Base-by-base conservation (phyloP, 2,888 invertebrate genomes). In the Mallateleia sp. region DNA sequence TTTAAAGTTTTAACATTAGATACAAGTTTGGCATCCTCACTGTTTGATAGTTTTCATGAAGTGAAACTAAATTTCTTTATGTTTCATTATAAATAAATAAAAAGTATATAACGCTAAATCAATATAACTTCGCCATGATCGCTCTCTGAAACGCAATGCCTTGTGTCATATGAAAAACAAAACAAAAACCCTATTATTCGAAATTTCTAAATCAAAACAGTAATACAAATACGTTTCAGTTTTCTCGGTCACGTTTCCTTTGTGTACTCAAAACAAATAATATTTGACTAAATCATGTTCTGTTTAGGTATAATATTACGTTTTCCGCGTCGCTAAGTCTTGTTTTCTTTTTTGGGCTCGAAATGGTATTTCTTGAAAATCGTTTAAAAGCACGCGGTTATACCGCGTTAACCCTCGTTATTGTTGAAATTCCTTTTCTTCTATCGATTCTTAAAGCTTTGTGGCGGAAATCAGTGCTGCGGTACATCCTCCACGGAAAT, bases 401-500 rank as follows among this genome's bases (percentile, higher is more conserved):
- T 7, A 38, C 28, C 78, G 50, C 28, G 77, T 58, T 84, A 78
- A 50, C 22, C 58, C 60, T 85, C 75, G 80, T 79, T 79, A 75
- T 75, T 85, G 80, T 80, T 20, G 62, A 45, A 79, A 79, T 75
- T 69, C 71, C 71, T 52, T 77, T 56, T 66, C 71, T 75, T 64
- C 32, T 66, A 77, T 71, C 71, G 85, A 81, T 85, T 85, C 28
- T 42, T 15, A 72, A 64, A 85, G 69, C 54, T 85, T 80, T 77
- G 75, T 77, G 81, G 62, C 75, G 80, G 80, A 71, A 85, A 81
- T 81, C 80, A 85, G 56, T 75, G 66, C 77, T 71, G 34, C 77
- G 58, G 71, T 11, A 85, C 66, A 85, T 81, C 85, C 80, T 54
- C 66, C 42, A 50, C 80, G 81, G 81, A 81, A 85, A 85, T 85